Evolutionary conservation across 2,113 vertebrate species (phyloP).

Genomic region (Eonycteris spelaea): DNA sequence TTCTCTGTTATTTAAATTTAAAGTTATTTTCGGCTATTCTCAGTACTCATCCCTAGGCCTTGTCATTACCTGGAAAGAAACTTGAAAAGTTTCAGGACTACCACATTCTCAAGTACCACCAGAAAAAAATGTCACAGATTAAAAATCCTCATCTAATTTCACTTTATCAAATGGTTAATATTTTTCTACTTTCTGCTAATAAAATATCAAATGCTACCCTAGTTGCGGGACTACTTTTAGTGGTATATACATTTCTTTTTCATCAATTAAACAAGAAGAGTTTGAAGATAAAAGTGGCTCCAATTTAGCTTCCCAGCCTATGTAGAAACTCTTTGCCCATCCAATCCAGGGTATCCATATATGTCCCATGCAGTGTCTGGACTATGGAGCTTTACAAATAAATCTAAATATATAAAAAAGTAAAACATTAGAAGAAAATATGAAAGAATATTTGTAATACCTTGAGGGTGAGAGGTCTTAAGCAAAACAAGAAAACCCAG

Average conservation of each 20-base stretch:
- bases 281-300: neutral
- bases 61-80: neutral
- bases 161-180: conserved; percentile 7
- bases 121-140: neutral
- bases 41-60: neutral
- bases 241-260: neutral
- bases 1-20: neutral
- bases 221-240: neutral
- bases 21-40: neutral
- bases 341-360: neutral
- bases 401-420: neutral
- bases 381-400: neutral
- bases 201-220: neutral
- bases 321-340: neutral
- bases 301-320: neutral
- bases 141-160: neutral
- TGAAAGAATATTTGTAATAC: neutral
- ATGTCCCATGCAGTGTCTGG: neutral
- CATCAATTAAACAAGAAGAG: neutral
- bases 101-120: neutral
- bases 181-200: conserved; percentile 4
- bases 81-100: neutral
- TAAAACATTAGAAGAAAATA: neutral
- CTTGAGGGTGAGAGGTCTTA: neutral
- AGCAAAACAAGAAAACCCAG: neutral